These are phyloP conservation scores for Epinotia brunnichana DNA, from an alignment of 2,888 invertebrate species.

Conservation along the genomic window DNA sequence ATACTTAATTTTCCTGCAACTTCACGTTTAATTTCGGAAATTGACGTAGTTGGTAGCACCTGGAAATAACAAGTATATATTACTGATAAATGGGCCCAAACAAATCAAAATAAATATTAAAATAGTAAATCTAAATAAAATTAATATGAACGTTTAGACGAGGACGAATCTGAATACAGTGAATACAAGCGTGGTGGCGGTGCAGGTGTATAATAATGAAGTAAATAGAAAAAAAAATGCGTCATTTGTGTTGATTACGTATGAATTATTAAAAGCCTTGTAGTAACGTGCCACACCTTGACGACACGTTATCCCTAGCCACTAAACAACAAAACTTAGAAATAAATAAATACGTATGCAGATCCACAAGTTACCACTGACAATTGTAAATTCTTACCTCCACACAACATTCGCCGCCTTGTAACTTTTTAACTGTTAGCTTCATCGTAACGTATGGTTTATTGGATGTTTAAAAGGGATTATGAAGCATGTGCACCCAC, in stretches of 20 bases:
- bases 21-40: constrained; percentile 87
- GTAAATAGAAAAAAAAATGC: background rate
- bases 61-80: constrained; percentile 54
- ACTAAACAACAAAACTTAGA: background rate
- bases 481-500: constrained; percentile 25
- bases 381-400: constrained; percentile 76
- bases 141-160: background rate
- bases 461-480: constrained; percentile 21
- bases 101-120: background rate
- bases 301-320: background rate
- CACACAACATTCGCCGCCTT: constrained; percentile 87
- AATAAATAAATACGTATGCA: constrained; percentile 32
- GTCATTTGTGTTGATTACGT: background rate
- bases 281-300: background rate
- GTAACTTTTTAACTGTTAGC: constrained; percentile 88
- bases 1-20: constrained; percentile 86
- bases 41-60: constrained; percentile 83
- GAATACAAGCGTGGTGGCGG: background rate
- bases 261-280: background rate
- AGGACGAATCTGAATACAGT: background rate
- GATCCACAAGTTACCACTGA: constrained; percentile 17
- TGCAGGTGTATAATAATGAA: background rate
- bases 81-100: background rate
- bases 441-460: constrained; percentile 81
- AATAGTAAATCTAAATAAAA: background rate